These are phyloP conservation scores for Brachionus paranguensis DNA, from an alignment of 1,140 invertebrate genomes.

Conservation along the genomic window DNA sequence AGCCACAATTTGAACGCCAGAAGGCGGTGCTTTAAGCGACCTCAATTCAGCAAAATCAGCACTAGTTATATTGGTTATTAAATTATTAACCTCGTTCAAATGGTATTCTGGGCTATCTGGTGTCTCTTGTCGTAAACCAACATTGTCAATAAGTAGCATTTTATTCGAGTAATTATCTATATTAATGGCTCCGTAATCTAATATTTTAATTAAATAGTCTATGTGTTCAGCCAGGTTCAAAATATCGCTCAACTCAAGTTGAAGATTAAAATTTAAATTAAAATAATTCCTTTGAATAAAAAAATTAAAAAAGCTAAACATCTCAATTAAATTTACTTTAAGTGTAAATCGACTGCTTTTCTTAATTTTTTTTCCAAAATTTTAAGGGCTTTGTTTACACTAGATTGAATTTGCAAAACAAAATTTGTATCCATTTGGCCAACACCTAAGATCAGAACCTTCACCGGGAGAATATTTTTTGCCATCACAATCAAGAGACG, in stretches of 20 bases:
- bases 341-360: background rate
- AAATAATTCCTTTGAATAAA: background rate
- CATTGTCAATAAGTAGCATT: background rate
- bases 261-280: background rate
- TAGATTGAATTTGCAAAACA: background rate
- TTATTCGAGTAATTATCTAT: background rate
- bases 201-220: background rate
- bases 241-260: background rate
- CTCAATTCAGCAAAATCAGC: background rate
- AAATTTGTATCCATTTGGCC: background rate
- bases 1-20: background rate
- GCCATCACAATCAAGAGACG: background rate
- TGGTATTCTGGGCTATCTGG: background rate
- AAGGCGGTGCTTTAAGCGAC: background rate
- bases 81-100: background rate
- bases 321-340: background rate
- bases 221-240: constrained; percentile 3
- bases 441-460: background rate
- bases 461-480: background rate
- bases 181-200: background rate
- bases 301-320: background rate
- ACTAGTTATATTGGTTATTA: background rate
- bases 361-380: background rate
- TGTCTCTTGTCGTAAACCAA: background rate
- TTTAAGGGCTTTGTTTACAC: background rate